phyloP scores from a whole-genome alignment of 2,888 invertebrate genomes.

The Bombylius major region DNA sequence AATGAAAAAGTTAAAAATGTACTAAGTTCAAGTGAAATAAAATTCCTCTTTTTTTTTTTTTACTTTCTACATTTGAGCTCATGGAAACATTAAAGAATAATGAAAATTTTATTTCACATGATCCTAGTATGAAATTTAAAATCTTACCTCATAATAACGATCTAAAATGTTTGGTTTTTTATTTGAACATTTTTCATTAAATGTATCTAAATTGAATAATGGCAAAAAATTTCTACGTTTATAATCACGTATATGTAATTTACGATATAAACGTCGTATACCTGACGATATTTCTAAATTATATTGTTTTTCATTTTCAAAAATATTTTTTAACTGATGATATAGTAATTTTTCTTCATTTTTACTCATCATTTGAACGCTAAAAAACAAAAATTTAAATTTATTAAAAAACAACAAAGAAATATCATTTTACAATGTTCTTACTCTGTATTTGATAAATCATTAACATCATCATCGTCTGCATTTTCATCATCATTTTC shows the following conservation, averaged over 20 bases:
- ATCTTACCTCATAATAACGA: conserved; percentile 24
- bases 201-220: conserved; percentile 45
- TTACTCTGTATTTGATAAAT: conserved; percentile 3
- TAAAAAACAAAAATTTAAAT: conserved; percentile 4
- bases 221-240: conserved; percentile 44
- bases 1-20: too few relatives aligned
- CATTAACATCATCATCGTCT: conserved; percentile 7
- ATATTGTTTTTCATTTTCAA: conserved; percentile 20
- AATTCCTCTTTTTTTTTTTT: too few relatives aligned
- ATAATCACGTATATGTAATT: conserved; percentile 43
- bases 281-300: conserved; percentile 26
- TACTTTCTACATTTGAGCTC: too few relatives aligned
- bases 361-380: conserved; percentile 26
- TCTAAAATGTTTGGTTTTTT: conserved; percentile 25
- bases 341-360: conserved; percentile 31
- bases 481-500: conserved; percentile 1
- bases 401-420: background rate
- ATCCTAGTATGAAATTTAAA: too few relatives aligned
- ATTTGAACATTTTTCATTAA: conserved; percentile 8
- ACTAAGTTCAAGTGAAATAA: too few relatives aligned
- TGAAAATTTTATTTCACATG: too few relatives aligned
- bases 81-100: too few relatives aligned
- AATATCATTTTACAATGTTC: background rate
- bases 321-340: conserved; percentile 25
- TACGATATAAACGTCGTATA: conserved; percentile 41